phyloP scores from a whole-genome alignment of 2,797 vertebrate genomes.

The Acestrorhynchus altus region DNA sequence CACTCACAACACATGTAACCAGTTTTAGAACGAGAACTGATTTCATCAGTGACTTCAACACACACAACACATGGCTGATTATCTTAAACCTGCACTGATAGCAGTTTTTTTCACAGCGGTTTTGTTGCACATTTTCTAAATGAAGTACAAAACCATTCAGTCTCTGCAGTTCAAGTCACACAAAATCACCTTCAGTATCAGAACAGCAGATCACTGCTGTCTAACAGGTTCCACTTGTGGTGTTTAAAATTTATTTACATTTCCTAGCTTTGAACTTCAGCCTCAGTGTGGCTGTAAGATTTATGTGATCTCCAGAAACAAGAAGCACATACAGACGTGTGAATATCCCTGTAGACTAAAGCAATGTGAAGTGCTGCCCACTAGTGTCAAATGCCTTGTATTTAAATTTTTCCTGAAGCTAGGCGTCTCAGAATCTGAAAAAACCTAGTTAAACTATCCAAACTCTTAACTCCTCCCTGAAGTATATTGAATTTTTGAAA shows the following conservation, averaged over 20 bases:
- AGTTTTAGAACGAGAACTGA: conserved; percentile 20
- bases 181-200: too few species aligned
- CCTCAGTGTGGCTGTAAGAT: too few species aligned
- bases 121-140: conserved; percentile 1
- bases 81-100: neutral
- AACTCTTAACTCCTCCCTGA: neutral
- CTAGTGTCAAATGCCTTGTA: conserved; percentile 12
- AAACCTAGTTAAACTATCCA: neutral
- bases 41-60: neutral
- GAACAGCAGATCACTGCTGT: too few species aligned
- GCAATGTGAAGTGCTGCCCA: neutral
- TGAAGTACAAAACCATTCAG: neutral
- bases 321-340: neutral
- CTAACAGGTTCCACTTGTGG: too few species aligned
- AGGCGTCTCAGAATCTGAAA: neutral
- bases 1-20: neutral
- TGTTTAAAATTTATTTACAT: neutral
- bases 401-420: neutral
- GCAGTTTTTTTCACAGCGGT: neutral
- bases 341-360: neutral
- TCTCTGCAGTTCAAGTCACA: neutral
- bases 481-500: neutral
- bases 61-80: neutral
- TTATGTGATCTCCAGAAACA: too few species aligned
- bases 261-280: neutral